Percentiles rank a stretch among this genome's conserved stretches.
Conservation (phyloP, 2,888 invertebrate species). For the Phortica okadai region DNA sequence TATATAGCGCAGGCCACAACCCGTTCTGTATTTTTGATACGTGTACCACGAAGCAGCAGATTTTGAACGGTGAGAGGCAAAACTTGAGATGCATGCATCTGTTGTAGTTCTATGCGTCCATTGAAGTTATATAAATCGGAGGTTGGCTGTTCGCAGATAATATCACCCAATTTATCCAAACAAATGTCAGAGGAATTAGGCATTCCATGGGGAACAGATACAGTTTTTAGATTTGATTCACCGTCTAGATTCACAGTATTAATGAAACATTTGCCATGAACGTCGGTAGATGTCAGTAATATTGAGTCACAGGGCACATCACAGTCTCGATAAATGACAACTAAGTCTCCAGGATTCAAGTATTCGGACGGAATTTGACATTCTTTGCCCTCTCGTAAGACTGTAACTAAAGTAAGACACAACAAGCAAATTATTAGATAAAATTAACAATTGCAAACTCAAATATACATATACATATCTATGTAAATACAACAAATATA, state of each 20-base stretch:
- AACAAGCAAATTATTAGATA: neutral
- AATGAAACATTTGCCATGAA: constrained; percentile 84
- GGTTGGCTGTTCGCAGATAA: constrained; percentile 85
- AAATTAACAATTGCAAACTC: too few relatives aligned
- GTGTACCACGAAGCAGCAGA: constrained; percentile 85
- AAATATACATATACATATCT: neutral
- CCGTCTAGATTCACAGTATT: constrained; percentile 93
- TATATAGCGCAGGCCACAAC: constrained; percentile 88
- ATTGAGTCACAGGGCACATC: constrained; percentile 90
- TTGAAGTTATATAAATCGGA: constrained; percentile 87
- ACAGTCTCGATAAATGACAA: constrained; percentile 82
- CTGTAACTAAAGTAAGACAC: constrained; percentile 77
- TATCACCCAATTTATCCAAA: constrained; percentile 74
- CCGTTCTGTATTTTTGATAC: constrained; percentile 87
- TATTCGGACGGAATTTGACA: constrained; percentile 79
- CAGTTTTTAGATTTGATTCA: constrained; percentile 75
- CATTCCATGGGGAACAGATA: constrained; percentile 67
- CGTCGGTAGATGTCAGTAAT: constrained; percentile 82
- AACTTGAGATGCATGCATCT: constrained; percentile 43
- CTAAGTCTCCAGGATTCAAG: constrained; percentile 86
- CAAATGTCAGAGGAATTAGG: constrained; percentile 6
- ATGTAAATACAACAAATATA: neutral
- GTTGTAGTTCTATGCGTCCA: constrained; percentile 78
- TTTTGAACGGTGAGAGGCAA: constrained; percentile 83
- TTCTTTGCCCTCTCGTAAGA: constrained; percentile 78